These are phyloP conservation scores for Cossypha caffra DNA, from an alignment of 2,797 vertebrate species.

Conservation along the genomic window DNA sequence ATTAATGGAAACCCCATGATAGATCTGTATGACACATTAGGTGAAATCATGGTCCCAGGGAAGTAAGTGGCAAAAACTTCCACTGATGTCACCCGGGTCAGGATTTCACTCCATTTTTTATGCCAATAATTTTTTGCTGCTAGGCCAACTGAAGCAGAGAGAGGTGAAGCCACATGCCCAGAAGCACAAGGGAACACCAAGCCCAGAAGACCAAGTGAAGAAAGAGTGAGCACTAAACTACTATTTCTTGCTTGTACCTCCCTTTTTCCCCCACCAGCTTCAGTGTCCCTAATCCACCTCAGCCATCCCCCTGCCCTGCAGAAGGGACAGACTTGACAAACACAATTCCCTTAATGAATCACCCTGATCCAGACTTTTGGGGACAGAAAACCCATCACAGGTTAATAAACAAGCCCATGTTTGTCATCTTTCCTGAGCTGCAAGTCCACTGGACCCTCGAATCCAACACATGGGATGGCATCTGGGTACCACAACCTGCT, in stretches of 20 bases:
- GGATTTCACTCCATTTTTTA: neutral
- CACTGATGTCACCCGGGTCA: neutral
- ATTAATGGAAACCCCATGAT: neutral
- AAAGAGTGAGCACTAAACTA: neutral
- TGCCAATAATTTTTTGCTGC: neutral
- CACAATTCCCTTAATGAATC: neutral
- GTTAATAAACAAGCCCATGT: neutral
- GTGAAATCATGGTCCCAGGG: neutral
- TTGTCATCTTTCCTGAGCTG: neutral
- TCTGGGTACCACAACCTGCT: neutral
- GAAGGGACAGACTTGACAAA: neutral
- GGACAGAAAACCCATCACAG: neutral
- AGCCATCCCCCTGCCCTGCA: neutral
- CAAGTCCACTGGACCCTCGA: too few relatives aligned
- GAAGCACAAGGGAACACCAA: neutral
- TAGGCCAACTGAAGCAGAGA: neutral
- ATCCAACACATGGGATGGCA: neutral
- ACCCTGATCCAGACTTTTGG: fast-evolving
- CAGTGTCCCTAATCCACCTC: neutral
- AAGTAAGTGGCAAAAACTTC: neutral
- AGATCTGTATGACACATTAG: neutral
- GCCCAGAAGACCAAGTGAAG: neutral
- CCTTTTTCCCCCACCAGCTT: neutral
- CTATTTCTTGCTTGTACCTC: neutral
- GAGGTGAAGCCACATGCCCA: neutral